A percentile compares a stretch with the other conserved stretches of the same genome.
Conservation (phyloP, 1,140 invertebrate genomes). For the Brachionus sp. region DNA sequence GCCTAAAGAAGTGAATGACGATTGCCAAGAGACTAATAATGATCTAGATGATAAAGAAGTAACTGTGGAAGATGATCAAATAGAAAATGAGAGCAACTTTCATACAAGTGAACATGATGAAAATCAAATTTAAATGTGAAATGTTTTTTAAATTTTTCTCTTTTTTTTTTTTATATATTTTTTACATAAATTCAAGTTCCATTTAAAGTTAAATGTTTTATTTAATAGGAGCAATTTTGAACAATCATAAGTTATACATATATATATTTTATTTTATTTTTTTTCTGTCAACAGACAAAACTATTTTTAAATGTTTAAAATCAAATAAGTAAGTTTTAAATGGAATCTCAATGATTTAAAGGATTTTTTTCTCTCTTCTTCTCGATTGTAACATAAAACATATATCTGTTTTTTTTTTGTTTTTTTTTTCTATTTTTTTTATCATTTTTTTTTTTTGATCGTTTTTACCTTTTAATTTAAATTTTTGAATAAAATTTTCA, state of each 20-base stretch:
- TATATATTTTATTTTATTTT: too few relatives aligned
- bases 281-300: background rate
- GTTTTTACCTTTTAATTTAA: constrained; percentile 5
- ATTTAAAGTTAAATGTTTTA: background rate
- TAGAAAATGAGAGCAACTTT: background rate
- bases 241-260: constrained; percentile 7
- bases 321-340: constrained; percentile 9
- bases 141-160: too few relatives aligned
- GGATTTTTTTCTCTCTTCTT: background rate
- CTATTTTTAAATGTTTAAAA: constrained; percentile 24
- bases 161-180: background rate
- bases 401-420: constrained; percentile 4
- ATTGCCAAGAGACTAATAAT: background rate
- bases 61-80: background rate
- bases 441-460: background rate
- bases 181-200: background rate
- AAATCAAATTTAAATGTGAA: background rate
- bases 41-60: background rate
- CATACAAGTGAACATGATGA: background rate
- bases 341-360: constrained; percentile 7
- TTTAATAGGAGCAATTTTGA: background rate
- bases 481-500: background rate
- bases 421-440: too few relatives aligned
- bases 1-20: background rate
- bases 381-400: constrained; percentile 19